Percentiles rank a stretch among this genome's conserved stretches.
These are phyloP conservation scores for Paradoxurus hermaphroditus DNA, from an alignment of 2,113 vertebrate genomes.

Conservation along the genomic window DNA sequence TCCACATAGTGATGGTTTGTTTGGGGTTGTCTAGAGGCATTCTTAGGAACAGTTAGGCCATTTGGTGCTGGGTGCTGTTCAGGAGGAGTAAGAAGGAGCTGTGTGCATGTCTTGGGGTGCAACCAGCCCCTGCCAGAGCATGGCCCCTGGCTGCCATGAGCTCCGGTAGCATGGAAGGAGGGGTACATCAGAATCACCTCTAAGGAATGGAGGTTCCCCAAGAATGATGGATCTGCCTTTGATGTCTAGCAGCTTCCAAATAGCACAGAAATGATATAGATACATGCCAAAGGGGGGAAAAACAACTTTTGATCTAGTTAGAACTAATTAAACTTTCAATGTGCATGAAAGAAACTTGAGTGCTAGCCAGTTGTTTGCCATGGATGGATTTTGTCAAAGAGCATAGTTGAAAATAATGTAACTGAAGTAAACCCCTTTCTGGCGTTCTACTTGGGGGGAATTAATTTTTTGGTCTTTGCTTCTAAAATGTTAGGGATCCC, in stretches of 20 bases:
- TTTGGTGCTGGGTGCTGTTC: slow-evolving; percentile 54
- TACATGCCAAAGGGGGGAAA: slow-evolving; percentile 54
- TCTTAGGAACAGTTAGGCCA: slow-evolving; percentile 29
- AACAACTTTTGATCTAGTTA: slow-evolving; percentile 73
- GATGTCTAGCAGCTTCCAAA: slow-evolving; percentile 74
- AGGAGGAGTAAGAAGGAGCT: slow-evolving; percentile 5
- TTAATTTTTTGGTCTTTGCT: neutral
- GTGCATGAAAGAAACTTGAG: slow-evolving; percentile 71
- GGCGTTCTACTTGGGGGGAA: slow-evolving; percentile 47
- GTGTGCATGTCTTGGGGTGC: neutral
- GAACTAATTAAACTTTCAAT: slow-evolving; percentile 74
- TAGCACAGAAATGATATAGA: slow-evolving; percentile 66
- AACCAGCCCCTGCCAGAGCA: neutral
- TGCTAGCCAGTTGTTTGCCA: slow-evolving; percentile 69
- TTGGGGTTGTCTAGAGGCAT: neutral
- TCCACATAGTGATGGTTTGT: neutral
- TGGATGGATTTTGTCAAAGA: slow-evolving; percentile 77
- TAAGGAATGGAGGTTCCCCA: slow-evolving; percentile 47
- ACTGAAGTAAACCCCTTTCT: slow-evolving; percentile 33
- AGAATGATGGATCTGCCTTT: slow-evolving; percentile 69
- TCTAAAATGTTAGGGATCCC: neutral
- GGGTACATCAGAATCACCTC: slow-evolving; percentile 17
- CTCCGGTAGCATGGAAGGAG: slow-evolving; percentile 46
- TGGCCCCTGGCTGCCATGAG: neutral
- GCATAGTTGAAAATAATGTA: slow-evolving; percentile 67